phyloP scores from a whole-genome alignment of 2,888 invertebrate genomes.

The Caenorhabditis sp. region DNA sequence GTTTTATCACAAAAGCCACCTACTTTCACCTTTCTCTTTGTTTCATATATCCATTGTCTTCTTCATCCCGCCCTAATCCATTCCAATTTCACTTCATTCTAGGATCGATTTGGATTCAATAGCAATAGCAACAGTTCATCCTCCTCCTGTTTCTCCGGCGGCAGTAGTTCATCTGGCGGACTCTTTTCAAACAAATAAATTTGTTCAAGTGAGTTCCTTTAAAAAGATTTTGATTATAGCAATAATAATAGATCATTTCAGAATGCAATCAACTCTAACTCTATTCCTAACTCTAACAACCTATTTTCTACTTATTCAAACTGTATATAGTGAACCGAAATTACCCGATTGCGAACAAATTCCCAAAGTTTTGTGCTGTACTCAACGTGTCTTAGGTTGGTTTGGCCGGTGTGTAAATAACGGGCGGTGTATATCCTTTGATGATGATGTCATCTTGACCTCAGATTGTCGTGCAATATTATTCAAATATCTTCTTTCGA shows the following conservation, averaged over 20 bases:
- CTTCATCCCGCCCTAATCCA: constrained; percentile 8
- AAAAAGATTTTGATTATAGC: no score
- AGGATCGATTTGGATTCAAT: constrained; percentile 41
- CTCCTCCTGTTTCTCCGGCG: constrained; percentile 36
- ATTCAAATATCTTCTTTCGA: no score
- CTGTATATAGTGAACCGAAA: constrained; percentile 48
- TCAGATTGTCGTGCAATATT: no score
- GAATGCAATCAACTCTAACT: constrained; percentile 37
- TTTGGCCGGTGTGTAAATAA: not conserved
- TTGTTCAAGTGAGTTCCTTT: constrained; percentile 29
- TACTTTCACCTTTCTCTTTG: not conserved
- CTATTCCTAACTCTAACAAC: constrained; percentile 24
- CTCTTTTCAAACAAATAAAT: constrained; percentile 53
- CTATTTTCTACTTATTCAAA: constrained; percentile 25
- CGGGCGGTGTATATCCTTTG: no score
- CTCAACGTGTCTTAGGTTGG: constrained; percentile 64
- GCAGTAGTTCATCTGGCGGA: constrained; percentile 46
- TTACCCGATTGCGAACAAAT: constrained; percentile 65
- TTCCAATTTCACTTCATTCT: constrained; percentile 13
- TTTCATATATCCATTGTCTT: constrained; percentile 20
- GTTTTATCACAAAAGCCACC: constrained; percentile 28
- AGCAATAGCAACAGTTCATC: constrained; percentile 34
- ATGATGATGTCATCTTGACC: no score
- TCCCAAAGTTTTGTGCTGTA: constrained; percentile 68
- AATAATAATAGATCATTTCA: not conserved